Evolutionary conservation across 2,888 invertebrate genomes (phyloP).

Genomic region (Coenonympha glycerion): DNA sequence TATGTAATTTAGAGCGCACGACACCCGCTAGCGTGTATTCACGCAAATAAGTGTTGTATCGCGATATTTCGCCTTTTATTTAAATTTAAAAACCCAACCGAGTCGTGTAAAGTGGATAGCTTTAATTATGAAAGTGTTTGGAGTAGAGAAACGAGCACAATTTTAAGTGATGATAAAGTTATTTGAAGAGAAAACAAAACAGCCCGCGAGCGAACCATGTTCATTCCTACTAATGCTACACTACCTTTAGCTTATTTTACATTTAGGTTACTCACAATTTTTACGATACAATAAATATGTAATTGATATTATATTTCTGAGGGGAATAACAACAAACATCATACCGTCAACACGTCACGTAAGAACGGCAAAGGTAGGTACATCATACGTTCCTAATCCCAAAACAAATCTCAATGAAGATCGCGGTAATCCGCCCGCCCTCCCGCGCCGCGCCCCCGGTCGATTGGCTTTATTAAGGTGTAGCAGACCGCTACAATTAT

Average conservation of each 20-base stretch:
- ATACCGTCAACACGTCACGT: conserved; percentile 9
- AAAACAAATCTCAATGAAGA: conserved; percentile 76
- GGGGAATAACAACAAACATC: not conserved
- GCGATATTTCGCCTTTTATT: conserved; percentile 8
- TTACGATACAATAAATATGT: too few relatives aligned
- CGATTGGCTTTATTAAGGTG: conserved; percentile 76
- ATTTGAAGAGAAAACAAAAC: not conserved
- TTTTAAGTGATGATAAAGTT: not conserved
- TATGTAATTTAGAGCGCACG: conserved; percentile 13
- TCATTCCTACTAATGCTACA: not conserved
- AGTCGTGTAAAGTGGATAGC: not conserved
- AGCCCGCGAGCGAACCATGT: not conserved
- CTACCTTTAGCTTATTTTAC: not conserved
- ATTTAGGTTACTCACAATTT: too few relatives aligned
- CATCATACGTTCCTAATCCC: conserved; percentile 71
- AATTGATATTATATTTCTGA: not conserved
- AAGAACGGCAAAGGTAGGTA: conserved; percentile 41
- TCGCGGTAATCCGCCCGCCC: conserved; percentile 61
- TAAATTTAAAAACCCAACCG: conserved; percentile 5
- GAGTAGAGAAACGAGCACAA: conserved; percentile 2
- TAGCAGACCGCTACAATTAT: conserved; percentile 76
- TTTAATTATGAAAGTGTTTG: conserved; percentile 6
- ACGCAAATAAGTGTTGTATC: conserved; percentile 7
- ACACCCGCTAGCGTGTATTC: conserved; percentile 10
- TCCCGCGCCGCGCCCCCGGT: conserved; percentile 44